These are phyloP conservation scores for Sinotaia quadrata DNA, from an alignment of 2,888 invertebrate genomes.

Conservation along the genomic window DNA sequence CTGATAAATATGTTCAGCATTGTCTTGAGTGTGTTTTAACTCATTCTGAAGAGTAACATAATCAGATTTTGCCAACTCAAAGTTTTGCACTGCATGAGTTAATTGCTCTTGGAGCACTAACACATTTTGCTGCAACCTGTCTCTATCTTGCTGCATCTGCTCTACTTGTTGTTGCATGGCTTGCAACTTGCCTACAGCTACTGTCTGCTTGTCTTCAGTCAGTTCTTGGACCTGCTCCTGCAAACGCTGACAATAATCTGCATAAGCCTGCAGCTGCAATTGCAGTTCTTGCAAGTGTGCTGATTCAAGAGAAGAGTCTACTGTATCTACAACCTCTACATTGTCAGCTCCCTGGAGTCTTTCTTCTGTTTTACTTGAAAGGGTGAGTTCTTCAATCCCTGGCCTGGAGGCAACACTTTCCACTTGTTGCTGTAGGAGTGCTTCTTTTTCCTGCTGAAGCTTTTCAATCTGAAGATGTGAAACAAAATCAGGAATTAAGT, in stretches of 20 bases:
- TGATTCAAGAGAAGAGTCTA: slow-evolving; percentile 7
- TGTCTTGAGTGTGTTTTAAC: slow-evolving; percentile 37
- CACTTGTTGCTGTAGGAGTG: slow-evolving; percentile 13
- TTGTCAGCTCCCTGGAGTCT: not conserved
- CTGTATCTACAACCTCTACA: not conserved
- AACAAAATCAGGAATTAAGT: not conserved
- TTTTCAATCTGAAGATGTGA: slow-evolving; percentile 27
- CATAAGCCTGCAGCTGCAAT: slow-evolving; percentile 46
- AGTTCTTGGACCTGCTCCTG: slow-evolving; percentile 53
- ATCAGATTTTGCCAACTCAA: not conserved
- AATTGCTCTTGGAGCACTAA: slow-evolving; percentile 8
- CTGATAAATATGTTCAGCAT: slow-evolving; percentile 32
- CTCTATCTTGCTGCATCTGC: slow-evolving; percentile 3
- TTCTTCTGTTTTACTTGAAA: slow-evolving; percentile 12
- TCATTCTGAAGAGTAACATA: slow-evolving; percentile 26
- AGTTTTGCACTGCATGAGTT: slow-evolving; percentile 11
- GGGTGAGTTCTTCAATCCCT: too few species aligned
- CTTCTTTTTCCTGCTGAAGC: slow-evolving; percentile 31
- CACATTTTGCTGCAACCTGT: slow-evolving; percentile 11
- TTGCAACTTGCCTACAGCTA: not conserved
- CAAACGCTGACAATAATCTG: slow-evolving; percentile 52
- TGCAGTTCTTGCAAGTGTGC: slow-evolving; percentile 43
- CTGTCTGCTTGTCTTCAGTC: slow-evolving; percentile 38
- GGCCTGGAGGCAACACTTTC: not conserved
- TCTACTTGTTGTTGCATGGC: slow-evolving; percentile 13